phyloP scores from a whole-genome alignment of 2,113 vertebrate species.

The Guaruba guarouba region DNA sequence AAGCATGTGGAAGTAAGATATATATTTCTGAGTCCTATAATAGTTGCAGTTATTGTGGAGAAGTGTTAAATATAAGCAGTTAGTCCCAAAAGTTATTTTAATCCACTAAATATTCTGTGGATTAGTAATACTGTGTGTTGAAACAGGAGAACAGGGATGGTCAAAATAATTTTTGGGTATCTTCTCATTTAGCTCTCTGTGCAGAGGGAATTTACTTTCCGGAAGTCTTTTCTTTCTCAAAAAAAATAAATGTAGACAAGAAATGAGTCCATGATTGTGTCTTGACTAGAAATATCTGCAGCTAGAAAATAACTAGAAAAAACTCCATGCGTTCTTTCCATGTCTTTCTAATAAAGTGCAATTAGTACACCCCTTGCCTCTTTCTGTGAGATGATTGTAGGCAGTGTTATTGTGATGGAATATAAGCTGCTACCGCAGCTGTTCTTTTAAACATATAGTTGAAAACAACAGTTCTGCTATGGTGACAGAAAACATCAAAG shows the following conservation, averaged over 20 bases:
- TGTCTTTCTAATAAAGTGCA: neutral
- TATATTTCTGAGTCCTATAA: conserved; percentile 13
- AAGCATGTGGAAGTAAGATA: conserved; percentile 19
- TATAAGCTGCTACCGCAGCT: neutral
- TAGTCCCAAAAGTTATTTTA: neutral
- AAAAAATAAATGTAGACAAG: neutral
- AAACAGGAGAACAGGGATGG: neutral
- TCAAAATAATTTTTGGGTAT: neutral
- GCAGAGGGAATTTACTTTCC: neutral
- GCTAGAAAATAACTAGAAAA: neutral
- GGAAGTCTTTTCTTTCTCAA: neutral
- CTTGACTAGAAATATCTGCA: neutral
- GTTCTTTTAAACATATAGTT: conserved; percentile 14
- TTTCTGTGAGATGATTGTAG: neutral
- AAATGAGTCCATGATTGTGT: neutral
- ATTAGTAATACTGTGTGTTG: neutral
- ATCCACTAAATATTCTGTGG: neutral
- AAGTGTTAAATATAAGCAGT: neutral
- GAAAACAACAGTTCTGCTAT: conserved; percentile 23
- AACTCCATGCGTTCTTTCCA: neutral
- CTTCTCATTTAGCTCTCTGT: neutral
- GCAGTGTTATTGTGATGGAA: conserved; percentile 6
- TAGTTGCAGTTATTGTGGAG: neutral
- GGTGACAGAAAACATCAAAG: conserved; percentile 61
- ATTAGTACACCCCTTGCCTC: neutral